phyloP scores from a whole-genome alignment of 2,797 vertebrate genomes.

The Gadopsis marmoratus region DNA sequence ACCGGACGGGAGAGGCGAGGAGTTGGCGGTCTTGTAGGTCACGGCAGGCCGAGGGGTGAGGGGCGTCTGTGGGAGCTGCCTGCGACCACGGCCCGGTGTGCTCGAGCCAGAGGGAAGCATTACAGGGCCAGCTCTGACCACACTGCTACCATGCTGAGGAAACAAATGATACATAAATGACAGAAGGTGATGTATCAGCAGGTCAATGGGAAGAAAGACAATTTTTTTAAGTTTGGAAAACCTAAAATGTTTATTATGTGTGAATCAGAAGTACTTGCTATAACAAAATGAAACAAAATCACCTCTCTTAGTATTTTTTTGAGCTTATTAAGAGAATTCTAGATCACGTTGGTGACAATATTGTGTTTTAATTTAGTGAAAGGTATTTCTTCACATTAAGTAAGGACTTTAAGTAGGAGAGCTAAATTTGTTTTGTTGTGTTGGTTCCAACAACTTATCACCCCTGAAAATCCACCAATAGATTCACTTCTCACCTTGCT shows the following conservation, averaged over 20 bases:
- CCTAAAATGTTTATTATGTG: background rate
- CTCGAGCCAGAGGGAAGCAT: constrained; percentile 88
- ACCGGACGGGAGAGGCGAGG: constrained; percentile 89
- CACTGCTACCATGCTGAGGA: constrained; percentile 86
- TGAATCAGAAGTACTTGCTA: background rate
- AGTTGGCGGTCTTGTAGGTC: constrained; percentile 95
- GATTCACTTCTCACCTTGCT: no score
- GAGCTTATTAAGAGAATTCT: no score
- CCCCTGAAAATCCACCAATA: background rate
- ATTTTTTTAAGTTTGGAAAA: background rate
- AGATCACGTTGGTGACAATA: background rate
- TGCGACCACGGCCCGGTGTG: constrained; percentile 91
- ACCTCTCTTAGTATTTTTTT: background rate
- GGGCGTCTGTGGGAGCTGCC: constrained; percentile 97
- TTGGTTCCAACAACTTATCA: background rate
- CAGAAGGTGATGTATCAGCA: background rate
- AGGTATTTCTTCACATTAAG: background rate
- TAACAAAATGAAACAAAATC: background rate
- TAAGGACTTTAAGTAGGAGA: background rate
- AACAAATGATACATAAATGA: background rate
- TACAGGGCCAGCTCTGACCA: constrained; percentile 87
- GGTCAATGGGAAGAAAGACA: background rate
- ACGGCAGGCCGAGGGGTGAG: constrained; percentile 95
- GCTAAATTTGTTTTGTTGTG: background rate
- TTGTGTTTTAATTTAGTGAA: background rate